Conservation (phyloP, 2,797 vertebrate species). For the Masticophis lateralis region DNA sequence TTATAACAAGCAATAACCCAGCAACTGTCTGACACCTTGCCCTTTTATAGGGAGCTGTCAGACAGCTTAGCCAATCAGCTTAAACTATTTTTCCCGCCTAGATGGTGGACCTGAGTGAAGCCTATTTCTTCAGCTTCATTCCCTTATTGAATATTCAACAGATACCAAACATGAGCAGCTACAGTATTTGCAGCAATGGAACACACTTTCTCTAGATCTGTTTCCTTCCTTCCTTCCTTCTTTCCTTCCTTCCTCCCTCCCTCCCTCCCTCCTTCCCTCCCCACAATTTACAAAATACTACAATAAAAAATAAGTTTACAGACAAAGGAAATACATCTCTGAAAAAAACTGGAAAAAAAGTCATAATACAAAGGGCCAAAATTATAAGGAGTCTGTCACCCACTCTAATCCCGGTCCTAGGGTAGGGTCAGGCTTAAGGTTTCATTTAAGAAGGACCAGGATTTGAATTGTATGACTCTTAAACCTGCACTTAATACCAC, state of each 20-base stretch:
- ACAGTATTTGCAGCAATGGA: neutral
- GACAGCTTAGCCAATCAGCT: too few relatives aligned
- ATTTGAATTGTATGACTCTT: neutral
- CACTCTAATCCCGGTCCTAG: neutral
- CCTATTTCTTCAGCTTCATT: too few relatives aligned
- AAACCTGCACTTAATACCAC: neutral
- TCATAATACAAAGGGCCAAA: neutral
- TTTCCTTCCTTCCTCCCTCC: neutral
- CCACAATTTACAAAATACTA: neutral
- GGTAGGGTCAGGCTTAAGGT: neutral
- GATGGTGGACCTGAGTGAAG: too few relatives aligned
- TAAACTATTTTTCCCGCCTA: too few relatives aligned
- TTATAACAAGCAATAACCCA: too few relatives aligned
- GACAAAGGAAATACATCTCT: neutral
- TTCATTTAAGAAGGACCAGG: neutral
- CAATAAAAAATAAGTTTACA: neutral
- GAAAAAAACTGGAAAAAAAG: neutral
- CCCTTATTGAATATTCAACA: too few relatives aligned
- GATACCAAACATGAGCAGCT: neutral
- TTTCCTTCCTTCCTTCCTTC: neutral
- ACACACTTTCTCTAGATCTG: neutral
- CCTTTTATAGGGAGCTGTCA: too few relatives aligned
- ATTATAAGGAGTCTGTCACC: neutral
- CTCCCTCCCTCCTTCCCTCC: neutral
- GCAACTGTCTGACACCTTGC: too few relatives aligned